A percentile compares a stretch with the other conserved stretches of the same genome.
Conservation (phyloP, 2,888 invertebrate genomes). For the Heliconius cydno region DNA sequence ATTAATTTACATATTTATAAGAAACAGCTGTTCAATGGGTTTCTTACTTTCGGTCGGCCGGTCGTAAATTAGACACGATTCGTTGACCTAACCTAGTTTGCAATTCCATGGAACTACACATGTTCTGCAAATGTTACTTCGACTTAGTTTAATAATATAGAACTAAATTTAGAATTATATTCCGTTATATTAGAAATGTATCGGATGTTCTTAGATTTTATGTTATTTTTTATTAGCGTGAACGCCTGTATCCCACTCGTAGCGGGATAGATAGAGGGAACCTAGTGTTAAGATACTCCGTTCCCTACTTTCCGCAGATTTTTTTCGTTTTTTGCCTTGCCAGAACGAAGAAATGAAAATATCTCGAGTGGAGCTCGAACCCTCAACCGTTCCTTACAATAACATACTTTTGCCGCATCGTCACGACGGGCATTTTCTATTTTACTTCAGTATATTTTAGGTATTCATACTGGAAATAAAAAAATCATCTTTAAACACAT, state of each 20-base stretch:
- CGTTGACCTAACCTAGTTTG: slow-evolving; percentile 48
- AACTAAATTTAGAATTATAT: background rate
- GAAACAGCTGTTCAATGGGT: slow-evolving; percentile 23
- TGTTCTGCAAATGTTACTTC: slow-evolving; percentile 48
- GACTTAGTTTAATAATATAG: slow-evolving; percentile 13
- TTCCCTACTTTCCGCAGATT: no score
- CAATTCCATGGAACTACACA: slow-evolving; percentile 45
- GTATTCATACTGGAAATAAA: no score
- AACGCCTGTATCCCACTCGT: no score
- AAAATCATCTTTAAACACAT: background rate
- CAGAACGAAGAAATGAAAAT: no score
- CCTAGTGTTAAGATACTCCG: no score
- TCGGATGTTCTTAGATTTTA: background rate
- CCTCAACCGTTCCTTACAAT: no score
- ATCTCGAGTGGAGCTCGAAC: no score
- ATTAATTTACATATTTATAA: slow-evolving; percentile 21
- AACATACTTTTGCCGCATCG: no score
- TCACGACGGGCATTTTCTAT: no score
- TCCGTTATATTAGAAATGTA: background rate
- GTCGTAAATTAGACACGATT: slow-evolving; percentile 47
- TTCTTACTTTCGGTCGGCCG: slow-evolving; percentile 39
- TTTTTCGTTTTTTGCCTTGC: no score
- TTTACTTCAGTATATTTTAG: no score
- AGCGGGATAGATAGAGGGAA: no score
- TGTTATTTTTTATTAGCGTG: background rate